Percentiles rank a stretch among this genome's conserved stretches.
phyloP scores from a whole-genome alignment of 2,113 vertebrate species.

The Oostethus manadensis region DNA sequence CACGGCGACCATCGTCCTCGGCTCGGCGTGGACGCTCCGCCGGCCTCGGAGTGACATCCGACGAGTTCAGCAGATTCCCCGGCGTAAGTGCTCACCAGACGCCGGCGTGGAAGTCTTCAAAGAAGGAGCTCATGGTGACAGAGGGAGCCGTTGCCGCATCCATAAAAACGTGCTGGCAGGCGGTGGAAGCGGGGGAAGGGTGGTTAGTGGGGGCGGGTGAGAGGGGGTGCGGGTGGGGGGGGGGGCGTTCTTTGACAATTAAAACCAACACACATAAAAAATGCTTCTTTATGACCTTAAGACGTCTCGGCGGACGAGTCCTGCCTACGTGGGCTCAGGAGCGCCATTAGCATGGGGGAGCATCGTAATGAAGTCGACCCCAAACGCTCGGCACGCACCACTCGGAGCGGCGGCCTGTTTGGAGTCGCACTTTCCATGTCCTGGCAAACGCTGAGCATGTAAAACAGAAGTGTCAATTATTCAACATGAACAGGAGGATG shows the following conservation, averaged over 20 bases:
- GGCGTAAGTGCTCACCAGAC: conserved; percentile 62
- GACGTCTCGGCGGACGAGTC: conserved; percentile 23
- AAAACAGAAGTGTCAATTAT: conserved; percentile 76
- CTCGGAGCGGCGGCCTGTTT: conserved; percentile 66
- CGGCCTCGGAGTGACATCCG: conserved; percentile 66
- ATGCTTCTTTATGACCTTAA: conserved; percentile 35
- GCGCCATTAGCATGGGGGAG: conserved; percentile 36
- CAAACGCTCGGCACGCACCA: conserved; percentile 47
- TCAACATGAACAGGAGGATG: conserved; percentile 72
- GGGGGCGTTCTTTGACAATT: conserved; percentile 35
- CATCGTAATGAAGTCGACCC: conserved; percentile 65
- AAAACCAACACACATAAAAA: conserved; percentile 52
- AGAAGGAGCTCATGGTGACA: conserved; percentile 47
- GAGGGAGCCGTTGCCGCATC: conserved; percentile 56
- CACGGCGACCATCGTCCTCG: conserved; percentile 66
- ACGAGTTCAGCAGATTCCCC: conserved; percentile 68
- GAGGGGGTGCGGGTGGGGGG: neutral
- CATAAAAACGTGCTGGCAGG: conserved; percentile 41
- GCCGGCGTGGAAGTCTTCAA: conserved; percentile 50
- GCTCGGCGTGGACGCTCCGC: conserved; percentile 61
- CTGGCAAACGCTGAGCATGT: conserved; percentile 74
- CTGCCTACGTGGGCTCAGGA: conserved; percentile 31
- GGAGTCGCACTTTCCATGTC: conserved; percentile 72
- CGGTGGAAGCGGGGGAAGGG: neutral
- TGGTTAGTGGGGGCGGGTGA: neutral